Percentiles rank a stretch among this genome's conserved stretches.
These are phyloP conservation scores for Dipodomys merriami DNA, from an alignment of 2,113 vertebrate species.

Conservation along the genomic window DNA sequence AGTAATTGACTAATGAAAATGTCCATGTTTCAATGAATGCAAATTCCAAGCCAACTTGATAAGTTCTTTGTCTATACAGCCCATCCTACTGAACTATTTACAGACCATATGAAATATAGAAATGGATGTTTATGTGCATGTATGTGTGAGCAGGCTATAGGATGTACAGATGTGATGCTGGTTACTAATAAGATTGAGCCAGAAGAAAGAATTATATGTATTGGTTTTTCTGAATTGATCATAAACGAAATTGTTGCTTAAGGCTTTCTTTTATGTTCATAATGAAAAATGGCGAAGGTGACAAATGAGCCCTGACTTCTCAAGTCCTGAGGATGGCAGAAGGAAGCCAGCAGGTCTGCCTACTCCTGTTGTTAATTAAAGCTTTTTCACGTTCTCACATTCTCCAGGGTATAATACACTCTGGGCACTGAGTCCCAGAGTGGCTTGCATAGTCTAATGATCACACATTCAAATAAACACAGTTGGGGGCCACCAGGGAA, in stretches of 20 bases:
- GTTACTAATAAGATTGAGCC: neutral
- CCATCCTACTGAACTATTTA: neutral
- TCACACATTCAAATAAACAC: slow-evolving; percentile 67
- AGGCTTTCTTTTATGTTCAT: slow-evolving; percentile 51
- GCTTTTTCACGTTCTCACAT: slow-evolving; percentile 65
- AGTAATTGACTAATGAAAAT: slow-evolving; percentile 36
- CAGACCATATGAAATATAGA: neutral
- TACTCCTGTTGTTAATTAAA: slow-evolving; percentile 63
- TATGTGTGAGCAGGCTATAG: neutral
- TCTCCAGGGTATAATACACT: slow-evolving; percentile 49
- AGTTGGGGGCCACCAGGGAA: neutral
- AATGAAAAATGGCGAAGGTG: neutral
- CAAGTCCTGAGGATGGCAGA: slow-evolving; percentile 45
- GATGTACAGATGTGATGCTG: neutral
- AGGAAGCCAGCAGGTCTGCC: slow-evolving; percentile 62
- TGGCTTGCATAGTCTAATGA: slow-evolving; percentile 58
- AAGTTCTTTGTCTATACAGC: neutral
- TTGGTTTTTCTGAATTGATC: slow-evolving; percentile 11
- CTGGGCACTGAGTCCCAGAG: slow-evolving; percentile 27
- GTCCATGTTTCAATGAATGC: slow-evolving; percentile 32
- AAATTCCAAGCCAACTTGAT: slow-evolving; percentile 19
- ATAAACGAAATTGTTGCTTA: slow-evolving; percentile 58
- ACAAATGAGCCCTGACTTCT: neutral
- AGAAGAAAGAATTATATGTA: neutral
- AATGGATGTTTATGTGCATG: neutral